Conservation (phyloP, 2,113 vertebrate species). For the Garra rufa region DNA sequence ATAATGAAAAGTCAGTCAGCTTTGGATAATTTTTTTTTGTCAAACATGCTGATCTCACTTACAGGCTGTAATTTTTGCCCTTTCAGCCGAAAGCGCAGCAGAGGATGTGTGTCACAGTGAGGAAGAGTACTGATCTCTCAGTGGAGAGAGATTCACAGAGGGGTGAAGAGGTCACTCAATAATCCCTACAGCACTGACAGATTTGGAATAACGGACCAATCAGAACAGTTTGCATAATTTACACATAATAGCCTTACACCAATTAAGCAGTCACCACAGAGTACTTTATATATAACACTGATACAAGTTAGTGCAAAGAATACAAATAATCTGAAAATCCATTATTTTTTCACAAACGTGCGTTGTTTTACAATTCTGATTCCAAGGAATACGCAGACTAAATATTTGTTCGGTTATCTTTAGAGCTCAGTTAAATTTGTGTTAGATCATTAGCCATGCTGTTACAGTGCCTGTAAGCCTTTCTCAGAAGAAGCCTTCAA, state of each 20-base stretch:
- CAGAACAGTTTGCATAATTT: not conserved
- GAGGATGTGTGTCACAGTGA: not conserved
- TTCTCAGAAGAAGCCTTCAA: not conserved
- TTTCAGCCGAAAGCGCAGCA: constrained; percentile 21
- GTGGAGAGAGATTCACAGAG: constrained; percentile 4
- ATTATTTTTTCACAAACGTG: not conserved
- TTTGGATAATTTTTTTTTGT: not conserved
- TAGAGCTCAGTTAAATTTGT: not conserved
- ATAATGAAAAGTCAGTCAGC: not conserved
- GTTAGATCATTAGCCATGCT: not conserved
- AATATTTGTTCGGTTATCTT: not conserved
- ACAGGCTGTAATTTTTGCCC: not conserved
- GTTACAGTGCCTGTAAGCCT: not conserved
- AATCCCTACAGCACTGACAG: not conserved
- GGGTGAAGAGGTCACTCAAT: constrained; percentile 10
- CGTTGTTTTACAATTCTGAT: not conserved
- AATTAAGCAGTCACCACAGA: not conserved
- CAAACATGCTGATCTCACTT: not conserved
- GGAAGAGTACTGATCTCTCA: constrained; percentile 5
- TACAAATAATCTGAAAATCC: not conserved
- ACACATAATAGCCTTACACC: not conserved
- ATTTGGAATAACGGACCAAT: constrained; percentile 12
- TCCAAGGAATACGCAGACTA: not conserved
- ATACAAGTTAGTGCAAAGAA: not conserved
- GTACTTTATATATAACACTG: not conserved